phyloP scores from a whole-genome alignment of 2,888 invertebrate genomes.

The Stenichneumon culpator region DNA sequence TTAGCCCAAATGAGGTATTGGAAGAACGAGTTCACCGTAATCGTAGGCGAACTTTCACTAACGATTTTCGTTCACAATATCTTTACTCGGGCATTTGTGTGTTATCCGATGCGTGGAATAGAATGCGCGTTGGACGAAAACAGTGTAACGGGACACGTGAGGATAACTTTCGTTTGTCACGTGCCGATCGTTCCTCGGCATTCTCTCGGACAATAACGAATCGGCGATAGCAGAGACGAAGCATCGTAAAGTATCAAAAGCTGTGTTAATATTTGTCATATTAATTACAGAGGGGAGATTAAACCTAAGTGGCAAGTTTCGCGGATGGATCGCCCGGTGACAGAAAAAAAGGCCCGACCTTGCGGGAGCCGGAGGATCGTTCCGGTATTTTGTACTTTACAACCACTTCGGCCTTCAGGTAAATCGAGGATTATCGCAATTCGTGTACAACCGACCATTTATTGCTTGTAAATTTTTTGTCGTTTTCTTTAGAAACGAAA shows the following conservation, averaged over 20 bases:
- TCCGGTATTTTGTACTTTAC: background rate
- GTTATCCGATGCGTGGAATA: constrained; percentile 10
- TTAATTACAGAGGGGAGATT: background rate
- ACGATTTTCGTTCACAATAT: constrained; percentile 13
- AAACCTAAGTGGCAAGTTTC: background rate
- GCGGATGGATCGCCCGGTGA: background rate
- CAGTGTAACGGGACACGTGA: constrained; percentile 12
- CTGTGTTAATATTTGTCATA: background rate
- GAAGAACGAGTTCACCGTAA: constrained; percentile 29
- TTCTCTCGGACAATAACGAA: background rate
- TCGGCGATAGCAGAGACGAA: background rate
- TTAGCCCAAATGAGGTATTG: constrained; percentile 24
- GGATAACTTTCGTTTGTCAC: constrained; percentile 36
- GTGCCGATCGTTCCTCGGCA: constrained; percentile 22
- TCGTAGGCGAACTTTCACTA: constrained; percentile 38
- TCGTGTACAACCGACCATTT: constrained; percentile 16
- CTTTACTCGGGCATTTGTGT: background rate
- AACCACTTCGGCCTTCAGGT: background rate
- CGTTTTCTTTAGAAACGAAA: background rate
- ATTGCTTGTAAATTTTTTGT: constrained; percentile 19
- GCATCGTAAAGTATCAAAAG: background rate
- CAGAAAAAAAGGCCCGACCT: background rate
- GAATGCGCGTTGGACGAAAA: background rate
- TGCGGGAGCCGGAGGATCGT: background rate
- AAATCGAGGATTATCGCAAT: constrained; percentile 33